phyloP scores from a whole-genome alignment of 2,888 invertebrate genomes.

The Chrysodeixis includens region DNA sequence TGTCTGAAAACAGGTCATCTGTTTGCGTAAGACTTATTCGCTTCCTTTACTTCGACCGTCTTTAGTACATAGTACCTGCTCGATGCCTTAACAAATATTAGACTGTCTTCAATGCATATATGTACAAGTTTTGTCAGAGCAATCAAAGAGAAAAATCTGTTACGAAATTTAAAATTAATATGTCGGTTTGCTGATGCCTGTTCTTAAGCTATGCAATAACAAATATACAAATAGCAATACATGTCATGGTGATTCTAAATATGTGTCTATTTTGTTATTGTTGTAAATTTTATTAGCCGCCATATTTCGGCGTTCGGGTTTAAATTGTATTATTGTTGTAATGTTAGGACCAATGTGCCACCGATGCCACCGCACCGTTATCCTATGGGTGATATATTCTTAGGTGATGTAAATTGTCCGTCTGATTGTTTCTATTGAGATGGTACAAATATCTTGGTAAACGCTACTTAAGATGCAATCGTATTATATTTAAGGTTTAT shows the following conservation, averaged over 20 bases:
- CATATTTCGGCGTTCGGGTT: neutral
- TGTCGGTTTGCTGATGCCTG: neutral
- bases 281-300: neutral
- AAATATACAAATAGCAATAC: neutral
- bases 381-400: neutral
- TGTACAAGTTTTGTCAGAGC: neutral
- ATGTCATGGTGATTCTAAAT: neutral
- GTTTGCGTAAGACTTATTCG: too few relatives aligned
- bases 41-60: too few relatives aligned
- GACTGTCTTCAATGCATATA: neutral
- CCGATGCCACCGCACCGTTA: slow-evolving; percentile 1
- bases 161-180: neutral
- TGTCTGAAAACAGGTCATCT: too few relatives aligned
- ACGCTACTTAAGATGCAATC: neutral
- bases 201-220: neutral
- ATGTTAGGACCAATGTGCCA: slow-evolving; percentile 1
- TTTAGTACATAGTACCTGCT: too few relatives aligned
- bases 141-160: neutral
- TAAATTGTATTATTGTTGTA: slow-evolving; percentile 1
- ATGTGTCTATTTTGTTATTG: neutral
- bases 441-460: neutral
- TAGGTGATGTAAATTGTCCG: neutral
- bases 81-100: neutral
- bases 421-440: neutral
- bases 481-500: neutral